phyloP scores from a whole-genome alignment of 1,140 invertebrate genomes.

The Bradynema listronoti region DNA sequence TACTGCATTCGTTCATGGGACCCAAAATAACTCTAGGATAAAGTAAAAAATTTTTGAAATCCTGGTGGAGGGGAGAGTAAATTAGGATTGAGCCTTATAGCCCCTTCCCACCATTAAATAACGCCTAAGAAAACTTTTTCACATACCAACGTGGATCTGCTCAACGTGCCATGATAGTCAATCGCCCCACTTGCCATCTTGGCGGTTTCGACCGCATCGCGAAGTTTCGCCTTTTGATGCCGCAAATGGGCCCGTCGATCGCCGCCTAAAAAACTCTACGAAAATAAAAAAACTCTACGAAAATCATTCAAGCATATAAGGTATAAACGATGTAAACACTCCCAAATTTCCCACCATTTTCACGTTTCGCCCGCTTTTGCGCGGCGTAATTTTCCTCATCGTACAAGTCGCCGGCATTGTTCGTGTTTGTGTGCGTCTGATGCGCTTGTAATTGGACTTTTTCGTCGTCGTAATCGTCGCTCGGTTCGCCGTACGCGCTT shows the following conservation, averaged over 20 bases:
- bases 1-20: too few relatives aligned
- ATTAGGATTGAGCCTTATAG: too few relatives aligned
- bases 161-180: constrained; percentile 48
- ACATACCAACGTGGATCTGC: constrained; percentile 38
- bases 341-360: not conserved
- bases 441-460: constrained; percentile 12
- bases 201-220: constrained; percentile 43
- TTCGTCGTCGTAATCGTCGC: constrained; percentile 24
- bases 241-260: constrained; percentile 24
- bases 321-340: too few relatives aligned
- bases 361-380: not conserved
- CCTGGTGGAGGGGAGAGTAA: too few relatives aligned
- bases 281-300: too few relatives aligned
- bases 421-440: constrained; percentile 24
- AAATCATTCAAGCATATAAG: too few relatives aligned
- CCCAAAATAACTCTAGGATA: constrained; percentile 6
- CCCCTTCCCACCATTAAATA: too few relatives aligned
- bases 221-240: constrained; percentile 39
- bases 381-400: not conserved
- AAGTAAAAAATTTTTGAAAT: too few relatives aligned
- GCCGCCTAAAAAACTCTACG: too few relatives aligned
- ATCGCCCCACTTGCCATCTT: constrained; percentile 44
- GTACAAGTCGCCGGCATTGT: constrained; percentile 1
- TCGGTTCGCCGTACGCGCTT: constrained; percentile 1
- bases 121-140: too few relatives aligned